These are phyloP conservation scores for Ochlodes sylvanus DNA, from an alignment of 2,888 invertebrate genomes.

Conservation along the genomic window DNA sequence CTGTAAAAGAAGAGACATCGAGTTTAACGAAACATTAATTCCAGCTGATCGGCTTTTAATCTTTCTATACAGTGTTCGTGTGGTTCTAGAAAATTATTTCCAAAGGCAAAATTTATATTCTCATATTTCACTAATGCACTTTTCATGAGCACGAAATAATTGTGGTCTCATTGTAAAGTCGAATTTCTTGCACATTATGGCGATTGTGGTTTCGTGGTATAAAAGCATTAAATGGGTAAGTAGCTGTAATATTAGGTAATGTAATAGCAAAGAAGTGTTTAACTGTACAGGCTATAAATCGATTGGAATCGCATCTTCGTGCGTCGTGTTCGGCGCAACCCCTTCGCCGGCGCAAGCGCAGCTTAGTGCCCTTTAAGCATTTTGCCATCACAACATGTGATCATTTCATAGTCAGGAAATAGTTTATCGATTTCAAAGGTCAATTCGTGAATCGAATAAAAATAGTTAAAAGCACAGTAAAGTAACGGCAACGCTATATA, in stretches of 20 bases:
- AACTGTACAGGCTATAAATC: slow-evolving; percentile 61
- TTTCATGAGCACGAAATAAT: slow-evolving; percentile 28
- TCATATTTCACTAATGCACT: slow-evolving; percentile 25
- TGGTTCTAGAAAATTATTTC: slow-evolving; percentile 3
- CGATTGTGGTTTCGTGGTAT: slow-evolving; percentile 32
- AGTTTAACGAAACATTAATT: neutral
- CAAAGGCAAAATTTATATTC: slow-evolving; percentile 13
- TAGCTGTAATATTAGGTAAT: slow-evolving; percentile 26
- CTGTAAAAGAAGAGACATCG: slow-evolving; percentile 75
- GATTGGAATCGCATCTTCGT: slow-evolving; percentile 56
- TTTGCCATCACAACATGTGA: slow-evolving; percentile 56
- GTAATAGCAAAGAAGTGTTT: slow-evolving; percentile 38
- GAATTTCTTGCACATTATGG: slow-evolving; percentile 32
- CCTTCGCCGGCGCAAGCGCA: slow-evolving; percentile 53
- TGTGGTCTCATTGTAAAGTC: slow-evolving; percentile 31
- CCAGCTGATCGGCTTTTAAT: neutral
- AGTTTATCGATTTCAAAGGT: slow-evolving; percentile 23
- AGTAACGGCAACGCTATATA: neutral
- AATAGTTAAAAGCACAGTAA: slow-evolving; percentile 6
- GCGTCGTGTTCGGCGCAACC: slow-evolving; percentile 60
- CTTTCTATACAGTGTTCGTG: neutral
- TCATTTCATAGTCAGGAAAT: slow-evolving; percentile 52
- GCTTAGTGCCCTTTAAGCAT: slow-evolving; percentile 53
- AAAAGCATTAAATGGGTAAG: slow-evolving; percentile 13
- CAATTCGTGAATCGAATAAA: slow-evolving; percentile 31